Percentiles rank a stretch among this genome's conserved stretches.
These are phyloP conservation scores for Eptesicus fuscus DNA, from an alignment of 2,113 vertebrate genomes.

Conservation along the genomic window DNA sequence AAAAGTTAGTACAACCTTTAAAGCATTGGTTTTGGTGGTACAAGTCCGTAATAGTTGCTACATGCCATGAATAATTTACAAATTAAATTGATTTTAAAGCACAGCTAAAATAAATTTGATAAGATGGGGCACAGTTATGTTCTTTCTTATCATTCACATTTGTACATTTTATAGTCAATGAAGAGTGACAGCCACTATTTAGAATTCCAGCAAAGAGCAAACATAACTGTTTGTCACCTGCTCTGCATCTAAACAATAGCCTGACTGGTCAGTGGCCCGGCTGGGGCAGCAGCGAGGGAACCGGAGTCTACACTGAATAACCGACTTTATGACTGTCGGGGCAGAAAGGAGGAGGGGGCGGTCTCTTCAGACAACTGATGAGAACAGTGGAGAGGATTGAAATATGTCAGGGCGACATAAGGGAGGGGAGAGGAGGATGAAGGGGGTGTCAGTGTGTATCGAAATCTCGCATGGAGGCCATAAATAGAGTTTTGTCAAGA, in stretches of 20 bases:
- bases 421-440: neutral
- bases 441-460: neutral
- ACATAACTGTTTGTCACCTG: constrained; percentile 73
- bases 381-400: constrained; percentile 35
- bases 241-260: constrained; percentile 64
- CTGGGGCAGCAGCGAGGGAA: neutral
- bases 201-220: constrained; percentile 71
- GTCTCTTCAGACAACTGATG: constrained; percentile 34
- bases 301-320: constrained; percentile 39
- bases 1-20: constrained; percentile 65
- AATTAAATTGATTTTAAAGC: constrained; percentile 80
- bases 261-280: constrained; percentile 42
- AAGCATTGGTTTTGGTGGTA: constrained; percentile 54
- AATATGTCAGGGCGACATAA: neutral
- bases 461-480: neutral
- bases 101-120: constrained; percentile 76
- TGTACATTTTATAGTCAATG: constrained; percentile 78
- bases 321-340: neutral
- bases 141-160: constrained; percentile 79
- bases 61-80: constrained; percentile 78
- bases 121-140: constrained; percentile 75
- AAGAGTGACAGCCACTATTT: constrained; percentile 76
- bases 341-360: constrained; percentile 34
- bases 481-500: constrained; percentile 50
- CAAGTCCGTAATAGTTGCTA: constrained; percentile 61